These are phyloP conservation scores for Smittia aterrima DNA, from an alignment of 2,888 invertebrate species.

Conservation along the genomic window DNA sequence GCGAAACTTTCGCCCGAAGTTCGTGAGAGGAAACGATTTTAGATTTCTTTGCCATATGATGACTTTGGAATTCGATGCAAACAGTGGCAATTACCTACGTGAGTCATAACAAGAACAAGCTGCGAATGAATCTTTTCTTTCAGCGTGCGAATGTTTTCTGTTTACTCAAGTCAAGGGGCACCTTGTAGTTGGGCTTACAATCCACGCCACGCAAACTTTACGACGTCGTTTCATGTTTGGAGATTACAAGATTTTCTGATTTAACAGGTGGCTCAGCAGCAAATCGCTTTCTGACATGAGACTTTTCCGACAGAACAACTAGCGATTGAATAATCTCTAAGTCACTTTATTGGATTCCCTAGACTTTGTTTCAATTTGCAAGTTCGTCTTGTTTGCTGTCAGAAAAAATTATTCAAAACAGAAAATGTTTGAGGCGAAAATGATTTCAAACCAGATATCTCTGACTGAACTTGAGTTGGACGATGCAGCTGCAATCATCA, in stretches of 20 bases:
- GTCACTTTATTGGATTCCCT: too few relatives aligned
- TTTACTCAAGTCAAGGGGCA: neutral
- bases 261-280: neutral
- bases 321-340: neutral
- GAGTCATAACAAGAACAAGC: neutral
- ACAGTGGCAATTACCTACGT: neutral
- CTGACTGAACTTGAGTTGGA: neutral
- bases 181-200: neutral
- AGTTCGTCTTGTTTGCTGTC: too few relatives aligned
- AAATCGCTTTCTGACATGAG: neutral
- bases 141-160: neutral
- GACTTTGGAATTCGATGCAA: slow-evolving; percentile 28
- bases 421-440: too few relatives aligned
- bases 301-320: neutral
- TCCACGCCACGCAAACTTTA: neutral
- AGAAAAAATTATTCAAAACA: too few relatives aligned
- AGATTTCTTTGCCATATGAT: slow-evolving; percentile 9
- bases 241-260: neutral
- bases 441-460: neutral
- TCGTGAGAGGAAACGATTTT: neutral
- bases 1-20: neutral
- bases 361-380: neutral
- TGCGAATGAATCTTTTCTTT: neutral
- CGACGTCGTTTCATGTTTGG: neutral
- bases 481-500: neutral